Percentiles rank a stretch among this genome's conserved stretches.
These are phyloP conservation scores for Datnioides undecimradiatus DNA, from an alignment of 2,113 vertebrate genomes.

Conservation along the genomic window DNA sequence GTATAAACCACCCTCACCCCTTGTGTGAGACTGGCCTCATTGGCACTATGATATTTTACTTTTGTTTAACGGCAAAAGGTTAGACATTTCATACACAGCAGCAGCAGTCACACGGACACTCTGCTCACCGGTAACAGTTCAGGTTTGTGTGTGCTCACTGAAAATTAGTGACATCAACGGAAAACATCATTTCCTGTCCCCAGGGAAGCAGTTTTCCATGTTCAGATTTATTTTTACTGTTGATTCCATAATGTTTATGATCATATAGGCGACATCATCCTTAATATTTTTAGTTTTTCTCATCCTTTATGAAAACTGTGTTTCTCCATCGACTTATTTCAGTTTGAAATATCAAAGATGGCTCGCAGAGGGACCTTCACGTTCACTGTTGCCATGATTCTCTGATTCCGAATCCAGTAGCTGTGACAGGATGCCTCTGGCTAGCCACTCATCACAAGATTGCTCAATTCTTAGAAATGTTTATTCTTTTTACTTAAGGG, in stretches of 20 bases:
- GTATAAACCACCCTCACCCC: slow-evolving; percentile 48
- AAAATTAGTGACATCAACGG: not conserved
- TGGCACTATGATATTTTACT: slow-evolving; percentile 83
- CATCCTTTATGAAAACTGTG: not conserved
- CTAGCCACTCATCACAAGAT: not conserved
- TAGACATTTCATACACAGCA: slow-evolving; percentile 64
- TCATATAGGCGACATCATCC: not conserved
- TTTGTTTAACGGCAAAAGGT: slow-evolving; percentile 83
- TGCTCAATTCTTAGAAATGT: not conserved
- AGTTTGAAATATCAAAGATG: not conserved
- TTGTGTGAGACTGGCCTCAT: slow-evolving; percentile 81
- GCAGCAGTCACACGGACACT: not conserved
- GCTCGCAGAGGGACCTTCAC: not conserved
- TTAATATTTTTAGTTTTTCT: not conserved
- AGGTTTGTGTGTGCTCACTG: not conserved
- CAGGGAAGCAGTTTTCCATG: not conserved
- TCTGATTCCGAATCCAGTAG: not conserved
- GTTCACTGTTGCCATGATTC: not conserved
- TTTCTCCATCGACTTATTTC: not conserved
- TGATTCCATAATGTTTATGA: not conserved
- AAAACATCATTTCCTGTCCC: not conserved
- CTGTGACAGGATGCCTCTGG: not conserved
- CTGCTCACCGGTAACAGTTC: not conserved
- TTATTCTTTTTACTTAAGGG: not conserved
- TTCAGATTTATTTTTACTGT: not conserved